Base-by-base conservation (phyloP, 2,888 invertebrate species). In the Hetaerina titia region DNA sequence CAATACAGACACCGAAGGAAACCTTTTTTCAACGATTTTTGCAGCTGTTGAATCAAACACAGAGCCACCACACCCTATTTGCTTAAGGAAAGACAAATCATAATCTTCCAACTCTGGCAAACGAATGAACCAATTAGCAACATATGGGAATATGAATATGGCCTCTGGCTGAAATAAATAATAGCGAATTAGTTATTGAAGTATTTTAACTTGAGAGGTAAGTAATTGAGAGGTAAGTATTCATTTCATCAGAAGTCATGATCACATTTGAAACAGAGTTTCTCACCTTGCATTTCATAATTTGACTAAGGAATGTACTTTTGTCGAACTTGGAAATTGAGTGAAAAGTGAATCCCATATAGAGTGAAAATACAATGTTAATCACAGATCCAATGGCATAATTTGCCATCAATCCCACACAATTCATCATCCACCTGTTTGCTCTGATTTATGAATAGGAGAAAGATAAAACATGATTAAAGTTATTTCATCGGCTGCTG, bases 341-440 rank as follows among this genome's bases (percentile, higher is more conserved):
- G 87, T 94, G 81, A 17, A 81, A 81, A 25, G 94, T 81, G 31
- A 63, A 88, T 11, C 81, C 94, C 31, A 58, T 11, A 4, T 81
- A 31, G 11, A 94, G 7, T 60, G 94, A 45, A 19, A 19, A 15
- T n/a, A 22, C 56, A n/a, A 88, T 9, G 4, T 87, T 60, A 13
- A 88, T 69, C 60, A 94, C 31, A 58, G 94, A n/a, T 57, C 94
- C 94, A 57, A 94, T 58, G 5, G 94, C 94, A 87, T 74, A 94
- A 94, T 94, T 94, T 60, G 25, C 31, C 94, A 87, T 87, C 5
- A 94, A 25, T n/a, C 60, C 81, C 87, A 94, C 56, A 63, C 19
- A 56, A 25, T 22, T 63, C 15, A 5, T 90, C 31, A 60, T 31
- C 56, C 56, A 56, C 15, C 57, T 89, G 22, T 22, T 25, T 15